A percentile compares a stretch with the other conserved stretches of the same genome.
Conservation (phyloP, 1,140 invertebrate genomes). For the Leptoteleia sp. region DNA sequence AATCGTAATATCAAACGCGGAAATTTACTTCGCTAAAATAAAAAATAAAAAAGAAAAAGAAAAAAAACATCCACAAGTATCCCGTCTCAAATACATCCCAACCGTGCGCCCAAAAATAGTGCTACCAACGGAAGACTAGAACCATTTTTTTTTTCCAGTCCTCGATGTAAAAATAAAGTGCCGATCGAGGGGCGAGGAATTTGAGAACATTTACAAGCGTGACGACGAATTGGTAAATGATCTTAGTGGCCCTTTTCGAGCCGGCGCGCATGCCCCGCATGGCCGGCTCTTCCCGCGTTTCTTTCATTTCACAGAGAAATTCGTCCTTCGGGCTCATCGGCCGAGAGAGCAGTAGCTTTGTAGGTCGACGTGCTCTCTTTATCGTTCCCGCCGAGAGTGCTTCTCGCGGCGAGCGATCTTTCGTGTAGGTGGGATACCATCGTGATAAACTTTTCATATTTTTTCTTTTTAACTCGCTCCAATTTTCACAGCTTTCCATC, state of each 20-base stretch:
- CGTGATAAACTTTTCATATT: constrained; percentile 25
- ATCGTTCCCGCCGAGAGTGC: constrained; percentile 28
- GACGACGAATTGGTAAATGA: constrained; percentile 54
- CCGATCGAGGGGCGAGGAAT: constrained; percentile 25
- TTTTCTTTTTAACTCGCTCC: constrained; percentile 33
- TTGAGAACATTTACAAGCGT: constrained; percentile 52
- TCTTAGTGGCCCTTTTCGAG: constrained; percentile 46
- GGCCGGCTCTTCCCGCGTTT: constrained; percentile 66
- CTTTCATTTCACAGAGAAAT: constrained; percentile 69
- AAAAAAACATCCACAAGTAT: constrained; percentile 32
- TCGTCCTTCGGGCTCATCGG: constrained; percentile 48
- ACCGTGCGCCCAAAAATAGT: too few relatives aligned
- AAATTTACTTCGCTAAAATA: too few relatives aligned
- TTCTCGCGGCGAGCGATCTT: constrained; percentile 26
- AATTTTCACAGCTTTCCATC: constrained; percentile 28
- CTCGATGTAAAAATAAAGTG: constrained; percentile 7
- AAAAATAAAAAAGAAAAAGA: too few relatives aligned
- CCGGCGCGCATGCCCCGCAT: constrained; percentile 52
- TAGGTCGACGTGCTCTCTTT: constrained; percentile 60
- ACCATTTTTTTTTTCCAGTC: too few relatives aligned
- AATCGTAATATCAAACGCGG: too few relatives aligned
- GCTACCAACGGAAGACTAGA: too few relatives aligned
- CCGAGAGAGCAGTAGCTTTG: constrained; percentile 47
- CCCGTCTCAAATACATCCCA: too few relatives aligned
- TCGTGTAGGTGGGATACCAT: constrained; percentile 34